Percentiles rank a stretch among this genome's conserved stretches.
phyloP scores from a whole-genome alignment of 2,113 vertebrate species.

The Nematolebias whitei region DNA sequence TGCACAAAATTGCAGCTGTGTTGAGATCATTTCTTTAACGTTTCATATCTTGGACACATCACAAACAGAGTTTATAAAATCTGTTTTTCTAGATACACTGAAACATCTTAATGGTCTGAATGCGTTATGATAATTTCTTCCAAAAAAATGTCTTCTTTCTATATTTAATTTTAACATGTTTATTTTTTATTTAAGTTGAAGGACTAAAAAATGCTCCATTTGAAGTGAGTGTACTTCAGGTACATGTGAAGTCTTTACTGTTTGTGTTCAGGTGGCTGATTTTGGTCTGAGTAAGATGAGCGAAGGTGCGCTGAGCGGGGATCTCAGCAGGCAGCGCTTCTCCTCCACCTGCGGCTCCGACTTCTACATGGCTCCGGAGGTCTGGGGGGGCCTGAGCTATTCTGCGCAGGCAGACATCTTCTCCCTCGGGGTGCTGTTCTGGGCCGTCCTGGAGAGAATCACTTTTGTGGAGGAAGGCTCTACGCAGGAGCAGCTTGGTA shows the following conservation, averaged over 20 bases:
- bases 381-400: slow-evolving; percentile 95
- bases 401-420: slow-evolving; percentile 98
- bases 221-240: neutral
- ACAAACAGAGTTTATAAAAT: no score
- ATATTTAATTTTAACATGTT: no score
- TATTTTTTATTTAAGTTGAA: no score
- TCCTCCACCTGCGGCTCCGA: slow-evolving; percentile 96
- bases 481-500: slow-evolving; percentile 91
- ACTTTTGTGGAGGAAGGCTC: slow-evolving; percentile 92
- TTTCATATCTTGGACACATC: no score
- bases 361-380: slow-evolving; percentile 98
- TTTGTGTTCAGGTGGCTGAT: slow-evolving; percentile 84
- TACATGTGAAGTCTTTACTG: no score
- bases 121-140: no score
- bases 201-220: neutral
- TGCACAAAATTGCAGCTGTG: no score
- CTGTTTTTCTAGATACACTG: no score
- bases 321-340: slow-evolving; percentile 87
- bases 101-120: no score
- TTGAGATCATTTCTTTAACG: no score
- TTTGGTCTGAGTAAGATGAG: slow-evolving; percentile 96
- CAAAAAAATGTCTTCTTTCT: no score
- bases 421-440: slow-evolving; percentile 95
- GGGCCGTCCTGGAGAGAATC: slow-evolving; percentile 96
- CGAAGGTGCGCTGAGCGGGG: slow-evolving; percentile 74